phyloP scores from a whole-genome alignment of 1,140 invertebrate genomes.

The Achroia grisella region DNA sequence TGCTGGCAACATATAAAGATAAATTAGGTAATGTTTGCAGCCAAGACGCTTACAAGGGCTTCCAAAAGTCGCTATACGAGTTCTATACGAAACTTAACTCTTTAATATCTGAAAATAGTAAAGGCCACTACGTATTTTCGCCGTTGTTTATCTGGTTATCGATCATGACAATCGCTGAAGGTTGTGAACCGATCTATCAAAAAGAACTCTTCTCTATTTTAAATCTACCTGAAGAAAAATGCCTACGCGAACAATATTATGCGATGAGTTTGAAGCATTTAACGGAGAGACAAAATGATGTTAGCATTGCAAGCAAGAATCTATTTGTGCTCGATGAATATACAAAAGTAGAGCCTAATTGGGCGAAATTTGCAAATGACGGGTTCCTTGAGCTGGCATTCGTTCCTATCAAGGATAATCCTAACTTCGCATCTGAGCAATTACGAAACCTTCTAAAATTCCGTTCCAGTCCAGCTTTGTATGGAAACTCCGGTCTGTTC shows the following conservation, averaged over 20 bases:
- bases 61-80: too few relatives aligned
- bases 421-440: background rate
- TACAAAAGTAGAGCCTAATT: conserved; percentile 2
- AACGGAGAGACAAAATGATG: background rate
- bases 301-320: background rate
- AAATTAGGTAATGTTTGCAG: too few relatives aligned
- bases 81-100: too few relatives aligned
- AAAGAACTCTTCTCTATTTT: conserved; percentile 9
- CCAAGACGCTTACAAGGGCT: too few relatives aligned
- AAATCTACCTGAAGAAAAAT: conserved; percentile 9
- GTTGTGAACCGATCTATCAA: conserved; percentile 1
- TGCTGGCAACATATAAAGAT: too few relatives aligned
- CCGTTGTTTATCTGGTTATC: conserved; percentile 11
- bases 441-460: background rate
- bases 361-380: background rate
- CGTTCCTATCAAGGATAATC: conserved; percentile 4
- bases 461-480: background rate
- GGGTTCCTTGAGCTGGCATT: background rate
- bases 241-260: conserved; percentile 10
- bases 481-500: conserved; percentile 9
- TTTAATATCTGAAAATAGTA: background rate
- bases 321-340: conserved; percentile 5
- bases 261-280: background rate
- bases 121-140: conserved; percentile 13
- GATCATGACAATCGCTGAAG: conserved; percentile 14